phyloP scores from a whole-genome alignment of 2,797 vertebrate genomes.

The Darevskia nairensis region DNA sequence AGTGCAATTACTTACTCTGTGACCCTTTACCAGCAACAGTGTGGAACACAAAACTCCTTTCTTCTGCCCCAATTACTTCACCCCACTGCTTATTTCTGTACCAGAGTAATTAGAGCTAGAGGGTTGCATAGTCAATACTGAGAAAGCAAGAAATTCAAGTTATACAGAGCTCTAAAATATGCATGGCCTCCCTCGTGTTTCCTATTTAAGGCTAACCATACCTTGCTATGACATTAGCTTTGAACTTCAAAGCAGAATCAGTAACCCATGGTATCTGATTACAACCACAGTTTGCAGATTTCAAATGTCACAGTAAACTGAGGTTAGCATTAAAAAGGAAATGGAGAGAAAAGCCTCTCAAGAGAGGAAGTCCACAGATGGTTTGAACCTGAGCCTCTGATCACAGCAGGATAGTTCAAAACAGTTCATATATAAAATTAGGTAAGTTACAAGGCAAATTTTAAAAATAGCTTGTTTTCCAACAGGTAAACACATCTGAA shows the following conservation, averaged over 20 bases:
- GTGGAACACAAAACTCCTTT: background rate
- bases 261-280: background rate
- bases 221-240: background rate
- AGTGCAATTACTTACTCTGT: background rate
- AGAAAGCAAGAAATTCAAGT: background rate
- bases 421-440: background rate
- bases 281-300: background rate
- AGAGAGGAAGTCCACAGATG: background rate
- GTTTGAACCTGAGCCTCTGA: background rate
- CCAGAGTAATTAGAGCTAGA: background rate
- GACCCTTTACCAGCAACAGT: background rate
- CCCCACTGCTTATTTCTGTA: background rate
- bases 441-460: background rate
- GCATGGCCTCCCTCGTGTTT: background rate
- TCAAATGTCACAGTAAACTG: background rate
- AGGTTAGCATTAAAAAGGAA: background rate
- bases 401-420: background rate
- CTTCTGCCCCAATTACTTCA: background rate
- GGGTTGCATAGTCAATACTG: background rate
- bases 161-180: no score
- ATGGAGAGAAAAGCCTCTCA: background rate
- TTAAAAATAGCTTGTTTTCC: background rate
- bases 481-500: constrained; percentile 25
- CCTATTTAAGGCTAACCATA: background rate
- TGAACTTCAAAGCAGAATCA: background rate